Base-by-base conservation (phyloP, 1,140 invertebrate species). In the Anastatus disparis region DNA sequence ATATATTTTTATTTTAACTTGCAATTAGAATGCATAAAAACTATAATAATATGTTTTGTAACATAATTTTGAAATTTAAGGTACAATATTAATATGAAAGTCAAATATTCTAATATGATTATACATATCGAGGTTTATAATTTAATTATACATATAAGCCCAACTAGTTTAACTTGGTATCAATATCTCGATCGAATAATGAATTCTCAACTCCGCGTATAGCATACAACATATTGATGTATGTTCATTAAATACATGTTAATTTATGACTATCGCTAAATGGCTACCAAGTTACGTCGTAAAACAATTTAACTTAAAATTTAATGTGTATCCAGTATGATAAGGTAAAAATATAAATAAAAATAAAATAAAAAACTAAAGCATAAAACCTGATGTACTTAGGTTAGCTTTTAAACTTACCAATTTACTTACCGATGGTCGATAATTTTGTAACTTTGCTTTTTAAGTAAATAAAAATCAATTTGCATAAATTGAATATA, bases 141-240 rank as follows among this genome's bases (percentile, higher is more conserved):
- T 55, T 55, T 29, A 55, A 55, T 55, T 55, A 29, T n/a, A 31
- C 52, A 31, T 6, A 31, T 55, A 17, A 4, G 24, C 44, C 4
- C 24, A 55, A 29, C 52, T 55, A 55, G 52, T 55, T 55, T 55
- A 24, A 31, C 52, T 55, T 26, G 3, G 52, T 31, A 55, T 55
- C 52, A 27, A 55, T 55, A 55, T 29, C 52, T 10, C 26, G 52
- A 55, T 29, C 29, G 52, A 55, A 55, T 55, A 55, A 55, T 55
- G 52, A 55, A 55, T 15, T 29, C 13, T 6, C 52, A 10, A 7
- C 52, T 48, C 4, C 31, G 48, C 20, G 48, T 50, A 20, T 50
- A 50, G 12, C 12, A 50, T 50, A 29, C 27, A 2, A 2, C 26
- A 20, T 3, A n/a, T 24, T 15, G 46, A 20, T 44, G 42, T 20